Conservation (phyloP, 2,113 vertebrate species). For the Hydropotes inermis region DNA sequence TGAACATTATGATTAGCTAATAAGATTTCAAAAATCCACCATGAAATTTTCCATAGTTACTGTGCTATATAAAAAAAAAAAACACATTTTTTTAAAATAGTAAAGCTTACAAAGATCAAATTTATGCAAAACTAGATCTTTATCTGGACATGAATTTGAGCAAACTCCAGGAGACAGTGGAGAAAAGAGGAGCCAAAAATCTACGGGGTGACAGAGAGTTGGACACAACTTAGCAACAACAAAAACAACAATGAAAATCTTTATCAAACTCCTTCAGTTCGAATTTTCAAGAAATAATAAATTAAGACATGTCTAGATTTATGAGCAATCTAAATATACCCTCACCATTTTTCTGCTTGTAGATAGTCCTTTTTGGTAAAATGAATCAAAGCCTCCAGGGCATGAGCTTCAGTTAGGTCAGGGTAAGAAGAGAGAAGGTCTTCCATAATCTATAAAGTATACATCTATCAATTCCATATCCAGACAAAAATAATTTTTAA, state of each 20-base stretch:
- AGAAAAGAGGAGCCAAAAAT: background rate
- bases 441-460: constrained; percentile 85
- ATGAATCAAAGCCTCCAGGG: constrained; percentile 84
- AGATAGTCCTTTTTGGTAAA: constrained; percentile 83
- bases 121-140: background rate
- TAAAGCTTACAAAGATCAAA: constrained; percentile 4
- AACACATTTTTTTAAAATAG: constrained; percentile 26
- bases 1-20: background rate
- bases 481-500: constrained; percentile 27
- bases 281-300: background rate
- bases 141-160: background rate
- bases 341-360: constrained; percentile 91
- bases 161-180: background rate
- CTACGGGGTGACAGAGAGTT: background rate
- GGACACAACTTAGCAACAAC: background rate
- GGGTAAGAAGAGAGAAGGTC: constrained; percentile 85
- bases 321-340: background rate
- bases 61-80: background rate
- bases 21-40: constrained; percentile 13
- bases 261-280: background rate
- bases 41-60: background rate
- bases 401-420: constrained; percentile 83
- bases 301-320: background rate
- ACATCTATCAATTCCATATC: background rate
- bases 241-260: background rate